Evolutionary conservation across 1,140 invertebrate species (phyloP).

Genomic region (Drosophila jambulina): DNA sequence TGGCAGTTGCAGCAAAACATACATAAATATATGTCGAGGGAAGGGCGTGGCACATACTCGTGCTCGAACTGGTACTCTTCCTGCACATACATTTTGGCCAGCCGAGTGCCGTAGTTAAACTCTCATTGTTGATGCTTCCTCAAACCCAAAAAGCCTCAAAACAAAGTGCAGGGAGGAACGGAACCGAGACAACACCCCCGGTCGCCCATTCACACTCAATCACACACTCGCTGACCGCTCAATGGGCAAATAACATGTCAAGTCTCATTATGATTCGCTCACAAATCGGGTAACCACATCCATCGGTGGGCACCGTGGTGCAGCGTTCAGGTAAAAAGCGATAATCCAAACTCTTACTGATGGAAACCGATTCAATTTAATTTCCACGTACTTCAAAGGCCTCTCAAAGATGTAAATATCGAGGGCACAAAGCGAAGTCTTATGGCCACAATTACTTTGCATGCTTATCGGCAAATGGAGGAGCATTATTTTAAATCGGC

Average conservation of each 20-base stretch:
- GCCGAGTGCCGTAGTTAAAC: slow-evolving; percentile 33
- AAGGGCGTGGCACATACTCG: slow-evolving; percentile 43
- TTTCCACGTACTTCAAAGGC: not conserved
- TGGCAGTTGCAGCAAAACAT: slow-evolving; percentile 24
- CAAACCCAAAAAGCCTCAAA: not conserved
- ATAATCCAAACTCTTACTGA: not conserved
- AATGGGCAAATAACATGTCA: slow-evolving; percentile 84
- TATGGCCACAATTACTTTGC: slow-evolving; percentile 20
- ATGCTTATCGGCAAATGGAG: slow-evolving; percentile 19
- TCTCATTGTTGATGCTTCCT: slow-evolving; percentile 23
- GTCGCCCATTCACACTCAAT: slow-evolving; percentile 44
- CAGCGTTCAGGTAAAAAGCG: not conserved
- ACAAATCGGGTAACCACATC: slow-evolving; percentile 60
- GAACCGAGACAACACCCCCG: slow-evolving; percentile 8
- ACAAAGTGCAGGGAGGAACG: not conserved
- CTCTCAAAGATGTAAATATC: not conserved
- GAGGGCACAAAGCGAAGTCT: not conserved
- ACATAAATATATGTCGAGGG: slow-evolving; percentile 2
- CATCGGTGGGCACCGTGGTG: slow-evolving; percentile 21
- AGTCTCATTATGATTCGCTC: slow-evolving; percentile 76
- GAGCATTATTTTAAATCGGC: slow-evolving; percentile 29
- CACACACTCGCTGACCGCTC: slow-evolving; percentile 50
- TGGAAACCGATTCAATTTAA: not conserved
- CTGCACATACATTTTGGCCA: slow-evolving; percentile 7
- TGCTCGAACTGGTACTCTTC: not conserved